These are phyloP conservation scores for Pristionchus mayeri DNA, from an alignment of 2,888 invertebrate species.

Conservation along the genomic window DNA sequence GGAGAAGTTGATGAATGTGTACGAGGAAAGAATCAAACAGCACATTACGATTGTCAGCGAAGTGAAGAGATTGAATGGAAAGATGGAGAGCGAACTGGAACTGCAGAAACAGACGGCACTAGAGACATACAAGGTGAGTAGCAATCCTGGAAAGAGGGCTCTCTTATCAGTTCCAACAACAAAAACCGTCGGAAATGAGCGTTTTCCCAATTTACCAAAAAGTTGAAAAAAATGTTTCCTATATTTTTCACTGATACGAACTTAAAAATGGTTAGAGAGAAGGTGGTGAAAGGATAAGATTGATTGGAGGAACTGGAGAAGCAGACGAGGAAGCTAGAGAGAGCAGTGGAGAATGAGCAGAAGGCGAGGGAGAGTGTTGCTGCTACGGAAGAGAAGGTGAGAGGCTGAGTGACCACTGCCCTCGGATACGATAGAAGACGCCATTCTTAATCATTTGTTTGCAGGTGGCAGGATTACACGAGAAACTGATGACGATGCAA, in stretches of 20 bases:
- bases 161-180: too few species aligned
- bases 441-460: neutral
- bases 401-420: neutral
- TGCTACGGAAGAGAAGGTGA: neutral
- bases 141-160: neutral
- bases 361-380: neutral
- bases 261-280: neutral
- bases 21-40: constrained; percentile 45
- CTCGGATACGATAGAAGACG: too few species aligned
- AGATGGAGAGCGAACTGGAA: constrained; percentile 61
- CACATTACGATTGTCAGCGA: neutral
- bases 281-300: neutral
- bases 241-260: too few species aligned
- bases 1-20: constrained; percentile 7
- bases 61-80: constrained; percentile 55
- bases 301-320: constrained; percentile 48
- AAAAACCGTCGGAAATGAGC: too few species aligned
- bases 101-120: constrained; percentile 60
- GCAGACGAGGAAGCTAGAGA: neutral
- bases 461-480: neutral
- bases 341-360: constrained; percentile 10
- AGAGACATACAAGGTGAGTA: constrained; percentile 46
- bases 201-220: too few species aligned
- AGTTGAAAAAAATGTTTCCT: too few species aligned
- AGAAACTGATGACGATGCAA: constrained; percentile 43